Base-by-base conservation (phyloP, 2,888 invertebrate genomes). In the Caenorhabditis sp. region DNA sequence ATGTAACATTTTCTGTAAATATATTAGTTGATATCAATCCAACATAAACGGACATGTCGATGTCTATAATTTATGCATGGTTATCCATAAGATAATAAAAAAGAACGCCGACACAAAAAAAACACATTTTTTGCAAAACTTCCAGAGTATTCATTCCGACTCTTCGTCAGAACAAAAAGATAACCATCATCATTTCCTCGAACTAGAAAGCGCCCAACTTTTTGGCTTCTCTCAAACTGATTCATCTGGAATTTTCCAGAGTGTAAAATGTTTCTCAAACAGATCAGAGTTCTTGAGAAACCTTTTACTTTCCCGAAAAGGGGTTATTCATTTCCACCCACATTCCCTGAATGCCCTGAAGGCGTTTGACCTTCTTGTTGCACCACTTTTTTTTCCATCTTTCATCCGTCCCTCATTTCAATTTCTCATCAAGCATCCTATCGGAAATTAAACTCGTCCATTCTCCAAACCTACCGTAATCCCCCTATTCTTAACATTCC, bases 401-500 rank as follows among this genome's bases (percentile, higher is more conserved):
- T 76, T 58, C 56, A 35, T 49, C 56, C 35, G 49, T 56, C 49
- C 41, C 38, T 49, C 61, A 26, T 75, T 66, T 38, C 58, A 49
- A 75, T 73, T 73, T 73, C 58, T 58, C 58, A 66, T 58, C 58
- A 66, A 49, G 47, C 58, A 31, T 58, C 66, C 75, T 41, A 35
- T 74, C 66, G 75, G 75, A 75, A 75, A 75, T 75, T 75, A 75
- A 75, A 75, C 75, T 64, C 66, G 31, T 75, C 58, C 58, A 44
- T 35, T 44, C 26, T 28, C n/a, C n/a, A n/a, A 28, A 66, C 19
- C 73, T 63, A 73, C 73, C 73, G 63, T 66, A 75, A 64, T 75
- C 66, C 66, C 12, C 41, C 41, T 38, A 22, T 63, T 26, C 41
- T 14, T 47, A 26, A 26, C 38, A 56, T 56, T 72, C 47, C 59